Conservation (phyloP, 2,797 vertebrate species). For the Glossophaga mutica region DNA sequence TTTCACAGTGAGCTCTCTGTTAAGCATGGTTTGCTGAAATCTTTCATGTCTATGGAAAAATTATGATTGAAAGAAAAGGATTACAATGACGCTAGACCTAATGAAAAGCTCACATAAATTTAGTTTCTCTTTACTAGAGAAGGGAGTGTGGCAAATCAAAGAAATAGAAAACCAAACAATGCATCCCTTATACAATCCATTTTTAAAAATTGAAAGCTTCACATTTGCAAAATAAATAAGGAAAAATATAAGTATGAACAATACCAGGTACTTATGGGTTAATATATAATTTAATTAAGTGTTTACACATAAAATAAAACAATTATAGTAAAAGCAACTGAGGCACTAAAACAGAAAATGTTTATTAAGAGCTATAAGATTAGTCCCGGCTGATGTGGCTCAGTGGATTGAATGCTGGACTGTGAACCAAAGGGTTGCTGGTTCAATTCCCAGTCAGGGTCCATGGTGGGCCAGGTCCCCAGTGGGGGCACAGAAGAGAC, state of each 20-base stretch:
- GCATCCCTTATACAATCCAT: conserved; percentile 63
- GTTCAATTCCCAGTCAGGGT: too few species aligned
- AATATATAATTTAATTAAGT: conserved; percentile 78
- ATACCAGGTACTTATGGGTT: conserved; percentile 76
- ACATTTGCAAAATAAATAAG: conserved; percentile 78
- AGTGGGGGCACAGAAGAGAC: too few species aligned
- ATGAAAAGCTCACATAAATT: conserved; percentile 76
- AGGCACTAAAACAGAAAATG: conserved; percentile 68
- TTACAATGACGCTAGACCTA: conserved; percentile 80
- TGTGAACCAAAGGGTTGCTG: too few species aligned
- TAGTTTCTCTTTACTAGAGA: conserved; percentile 60
- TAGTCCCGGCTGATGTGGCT: neutral
- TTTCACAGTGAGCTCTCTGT: conserved; percentile 79
- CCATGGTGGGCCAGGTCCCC: too few species aligned
- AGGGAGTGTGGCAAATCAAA: conserved; percentile 54
- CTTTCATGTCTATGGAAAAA: conserved; percentile 83
- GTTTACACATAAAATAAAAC: conserved; percentile 70
- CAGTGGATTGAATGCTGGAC: too few species aligned
- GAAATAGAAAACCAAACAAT: conserved; percentile 73
- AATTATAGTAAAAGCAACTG: conserved; percentile 64
- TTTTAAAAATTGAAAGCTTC: conserved; percentile 62
- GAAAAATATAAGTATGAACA: conserved; percentile 68
- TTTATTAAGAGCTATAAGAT: conserved; percentile 75
- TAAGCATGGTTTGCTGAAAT: conserved; percentile 80
- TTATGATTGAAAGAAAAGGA: conserved; percentile 83